A percentile compares a stretch with the other conserved stretches of the same genome.
Conservation (phyloP, 2,888 invertebrate genomes). For the Lumbricus terrestris region DNA sequence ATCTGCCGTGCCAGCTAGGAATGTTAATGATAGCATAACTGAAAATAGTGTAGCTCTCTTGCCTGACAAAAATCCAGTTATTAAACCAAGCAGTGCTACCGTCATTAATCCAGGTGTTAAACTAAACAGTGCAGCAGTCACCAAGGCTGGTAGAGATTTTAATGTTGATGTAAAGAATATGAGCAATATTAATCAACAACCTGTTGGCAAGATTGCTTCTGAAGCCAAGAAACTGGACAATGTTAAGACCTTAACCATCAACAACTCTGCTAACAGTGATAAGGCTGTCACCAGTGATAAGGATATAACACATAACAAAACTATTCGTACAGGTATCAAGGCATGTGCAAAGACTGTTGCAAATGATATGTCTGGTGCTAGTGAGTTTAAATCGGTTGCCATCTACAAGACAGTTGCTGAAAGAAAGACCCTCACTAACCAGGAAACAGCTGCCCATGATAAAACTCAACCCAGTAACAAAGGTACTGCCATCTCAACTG, state of each 20-base stretch:
- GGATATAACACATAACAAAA: background rate
- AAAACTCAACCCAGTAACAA: background rate
- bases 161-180: background rate
- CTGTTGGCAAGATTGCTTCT: background rate
- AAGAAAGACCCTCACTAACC: background rate
- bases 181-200: background rate
- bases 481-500: background rate
- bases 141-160: background rate
- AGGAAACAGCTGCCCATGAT: background rate
- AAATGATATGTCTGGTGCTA: background rate
- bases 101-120: background rate
- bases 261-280: background rate
- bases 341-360: background rate
- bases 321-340: background rate
- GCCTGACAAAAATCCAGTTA: background rate
- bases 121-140: background rate
- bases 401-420: background rate
- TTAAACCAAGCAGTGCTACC: background rate
- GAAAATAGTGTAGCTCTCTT: background rate
- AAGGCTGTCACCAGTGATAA: background rate
- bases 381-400: background rate
- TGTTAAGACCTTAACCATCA: background rate
- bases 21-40: background rate
- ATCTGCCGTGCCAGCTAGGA: background rate
- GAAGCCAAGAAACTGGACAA: background rate